These are phyloP conservation scores for Ceratotherium simum DNA, from an alignment of 2,113 vertebrate genomes.

Conservation along the genomic window DNA sequence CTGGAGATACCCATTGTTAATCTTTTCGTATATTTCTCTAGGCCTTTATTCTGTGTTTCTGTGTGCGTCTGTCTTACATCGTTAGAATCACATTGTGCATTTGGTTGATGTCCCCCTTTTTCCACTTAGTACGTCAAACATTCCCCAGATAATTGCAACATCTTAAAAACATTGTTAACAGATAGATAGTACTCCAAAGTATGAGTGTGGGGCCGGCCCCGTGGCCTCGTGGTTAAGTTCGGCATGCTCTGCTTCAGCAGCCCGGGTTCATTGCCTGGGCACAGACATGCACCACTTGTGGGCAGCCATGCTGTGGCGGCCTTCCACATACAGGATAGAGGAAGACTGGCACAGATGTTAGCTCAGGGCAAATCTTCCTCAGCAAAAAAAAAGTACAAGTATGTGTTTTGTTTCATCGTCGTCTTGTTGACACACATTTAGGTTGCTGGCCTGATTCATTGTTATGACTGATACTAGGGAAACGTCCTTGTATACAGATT, in stretches of 20 bases:
- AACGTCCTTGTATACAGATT: not conserved
- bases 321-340: no score
- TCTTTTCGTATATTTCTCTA: conserved; percentile 7
- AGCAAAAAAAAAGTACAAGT: no score
- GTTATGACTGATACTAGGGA: not conserved
- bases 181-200: not conserved
- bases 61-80: not conserved
- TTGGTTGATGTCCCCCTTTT: not conserved
- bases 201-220: not conserved
- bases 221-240: no score
- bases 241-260: no score
- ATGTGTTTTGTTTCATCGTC: conserved; percentile 27
- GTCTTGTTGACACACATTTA: not conserved
- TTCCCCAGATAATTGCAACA: not conserved
- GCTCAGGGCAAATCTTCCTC: no score
- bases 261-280: no score
- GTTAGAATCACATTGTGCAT: not conserved
- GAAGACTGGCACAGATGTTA: no score
- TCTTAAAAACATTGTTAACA: not conserved
- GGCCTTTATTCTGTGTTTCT: not conserved
- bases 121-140: not conserved
- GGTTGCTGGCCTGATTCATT: not conserved
- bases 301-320: no score
- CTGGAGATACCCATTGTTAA: not conserved
- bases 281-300: no score